Conservation (phyloP, 2,113 vertebrate species). For the Tyto alba region DNA sequence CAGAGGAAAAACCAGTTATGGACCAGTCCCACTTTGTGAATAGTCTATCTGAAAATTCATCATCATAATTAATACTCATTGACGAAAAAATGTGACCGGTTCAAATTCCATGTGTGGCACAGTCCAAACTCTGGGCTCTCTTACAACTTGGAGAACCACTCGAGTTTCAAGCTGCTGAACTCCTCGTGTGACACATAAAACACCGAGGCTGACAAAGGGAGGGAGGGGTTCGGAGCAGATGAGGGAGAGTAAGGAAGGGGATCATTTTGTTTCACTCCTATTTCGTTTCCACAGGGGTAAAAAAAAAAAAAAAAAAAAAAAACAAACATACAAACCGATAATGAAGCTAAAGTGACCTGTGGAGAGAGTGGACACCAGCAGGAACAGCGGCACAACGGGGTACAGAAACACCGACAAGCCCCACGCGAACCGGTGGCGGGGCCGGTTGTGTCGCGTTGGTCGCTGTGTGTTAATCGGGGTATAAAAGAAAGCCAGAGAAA, state of each 20-base stretch:
- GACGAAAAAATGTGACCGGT: not conserved
- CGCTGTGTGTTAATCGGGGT: constrained; percentile 77
- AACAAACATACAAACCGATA: not conserved
- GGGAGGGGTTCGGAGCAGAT: not conserved
- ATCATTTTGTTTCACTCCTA: not conserved
- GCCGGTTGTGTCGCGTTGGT: not conserved
- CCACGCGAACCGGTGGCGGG: rapidly evolving
- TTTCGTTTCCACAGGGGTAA: not conserved
- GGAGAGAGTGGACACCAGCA: not conserved
- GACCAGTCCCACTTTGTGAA: not conserved
- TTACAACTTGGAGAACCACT: not conserved
- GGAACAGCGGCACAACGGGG: not conserved
- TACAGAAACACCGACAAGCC: not conserved
- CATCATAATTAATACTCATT: not conserved
- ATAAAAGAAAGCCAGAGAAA: constrained; percentile 94
- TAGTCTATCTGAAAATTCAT: not conserved
- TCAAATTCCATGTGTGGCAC: not conserved
- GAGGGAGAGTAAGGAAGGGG: not conserved
- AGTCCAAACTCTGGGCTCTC: not conserved
- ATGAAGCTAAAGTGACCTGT: constrained; percentile 24
- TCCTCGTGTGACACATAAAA: not conserved
- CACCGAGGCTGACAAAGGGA: not conserved
- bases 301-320: not conserved
- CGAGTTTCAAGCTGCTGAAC: not conserved
- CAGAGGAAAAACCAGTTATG: constrained; percentile 12